Conservation (phyloP, 2,797 vertebrate species). For the Sparus aurata region DNA sequence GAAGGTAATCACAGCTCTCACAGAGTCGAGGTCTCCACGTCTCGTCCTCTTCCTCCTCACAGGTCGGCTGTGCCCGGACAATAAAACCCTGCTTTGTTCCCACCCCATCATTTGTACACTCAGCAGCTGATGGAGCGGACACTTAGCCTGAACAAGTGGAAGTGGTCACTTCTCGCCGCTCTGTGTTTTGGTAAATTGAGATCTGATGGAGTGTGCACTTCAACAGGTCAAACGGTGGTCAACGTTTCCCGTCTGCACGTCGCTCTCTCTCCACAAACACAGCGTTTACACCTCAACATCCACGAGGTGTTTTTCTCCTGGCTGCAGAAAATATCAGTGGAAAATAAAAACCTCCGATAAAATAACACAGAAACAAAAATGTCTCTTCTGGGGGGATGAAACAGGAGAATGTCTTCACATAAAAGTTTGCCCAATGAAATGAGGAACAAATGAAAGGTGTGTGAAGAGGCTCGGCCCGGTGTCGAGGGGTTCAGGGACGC, state of each 20-base stretch:
- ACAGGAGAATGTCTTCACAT: no score
- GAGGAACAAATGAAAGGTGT: no score
- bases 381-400: no score
- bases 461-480: no score
- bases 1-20: slow-evolving; percentile 13
- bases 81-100: background rate
- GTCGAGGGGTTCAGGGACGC: no score
- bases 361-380: no score
- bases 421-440: no score
- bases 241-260: background rate
- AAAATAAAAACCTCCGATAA: background rate
- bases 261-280: background rate
- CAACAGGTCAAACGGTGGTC: slow-evolving; percentile 19
- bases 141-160: background rate
- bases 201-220: slow-evolving; percentile 37
- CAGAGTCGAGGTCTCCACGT: background rate
- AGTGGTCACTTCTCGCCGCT: background rate
- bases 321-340: background rate
- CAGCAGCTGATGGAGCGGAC: background rate
- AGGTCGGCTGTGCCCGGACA: background rate
- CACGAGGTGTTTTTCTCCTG: background rate
- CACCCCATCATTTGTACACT: slow-evolving; percentile 8
- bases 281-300: background rate
- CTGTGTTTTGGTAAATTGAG: slow-evolving; percentile 48
- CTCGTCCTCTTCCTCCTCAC: background rate